These are phyloP conservation scores for Bradypodion pumilum DNA, from an alignment of 2,797 vertebrate species.

Conservation along the genomic window DNA sequence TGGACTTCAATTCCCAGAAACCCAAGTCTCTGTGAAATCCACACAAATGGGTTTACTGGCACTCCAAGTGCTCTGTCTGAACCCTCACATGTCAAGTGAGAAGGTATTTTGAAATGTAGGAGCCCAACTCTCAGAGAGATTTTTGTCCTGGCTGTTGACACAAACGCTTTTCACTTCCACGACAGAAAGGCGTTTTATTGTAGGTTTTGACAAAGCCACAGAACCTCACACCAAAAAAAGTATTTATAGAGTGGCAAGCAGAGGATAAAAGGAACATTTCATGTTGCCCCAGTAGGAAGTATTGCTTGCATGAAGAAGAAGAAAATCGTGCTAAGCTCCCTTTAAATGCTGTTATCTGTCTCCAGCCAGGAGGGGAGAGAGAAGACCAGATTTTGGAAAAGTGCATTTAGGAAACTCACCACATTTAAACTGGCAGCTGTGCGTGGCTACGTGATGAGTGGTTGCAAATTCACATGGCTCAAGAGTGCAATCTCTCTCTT, in stretches of 20 bases:
- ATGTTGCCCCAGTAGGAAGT: background rate
- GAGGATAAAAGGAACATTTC: too few species aligned
- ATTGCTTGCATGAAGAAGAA: background rate
- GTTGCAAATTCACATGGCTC: background rate
- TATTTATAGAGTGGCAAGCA: background rate
- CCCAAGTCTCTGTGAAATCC: too few species aligned
- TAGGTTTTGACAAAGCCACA: background rate
- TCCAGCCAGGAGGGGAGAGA: conserved; percentile 31
- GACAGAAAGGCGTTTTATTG: background rate
- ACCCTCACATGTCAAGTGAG: background rate
- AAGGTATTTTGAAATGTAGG: background rate
- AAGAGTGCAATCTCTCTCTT: background rate
- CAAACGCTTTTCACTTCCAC: background rate
- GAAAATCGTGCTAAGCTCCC: background rate
- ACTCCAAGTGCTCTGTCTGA: too few species aligned
- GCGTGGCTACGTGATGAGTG: background rate
- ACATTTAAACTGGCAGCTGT: conserved; percentile 6
- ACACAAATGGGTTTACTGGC: too few species aligned
- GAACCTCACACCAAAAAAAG: background rate
- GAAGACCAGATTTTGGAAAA: too few species aligned
- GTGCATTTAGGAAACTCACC: background rate
- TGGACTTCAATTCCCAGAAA: too few species aligned
- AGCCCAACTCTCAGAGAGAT: too few species aligned
- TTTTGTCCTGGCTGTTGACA: too few species aligned
- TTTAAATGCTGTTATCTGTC: background rate